Base-by-base conservation (phyloP, 2,888 invertebrate species). In the Dastarcus helophoroides region DNA sequence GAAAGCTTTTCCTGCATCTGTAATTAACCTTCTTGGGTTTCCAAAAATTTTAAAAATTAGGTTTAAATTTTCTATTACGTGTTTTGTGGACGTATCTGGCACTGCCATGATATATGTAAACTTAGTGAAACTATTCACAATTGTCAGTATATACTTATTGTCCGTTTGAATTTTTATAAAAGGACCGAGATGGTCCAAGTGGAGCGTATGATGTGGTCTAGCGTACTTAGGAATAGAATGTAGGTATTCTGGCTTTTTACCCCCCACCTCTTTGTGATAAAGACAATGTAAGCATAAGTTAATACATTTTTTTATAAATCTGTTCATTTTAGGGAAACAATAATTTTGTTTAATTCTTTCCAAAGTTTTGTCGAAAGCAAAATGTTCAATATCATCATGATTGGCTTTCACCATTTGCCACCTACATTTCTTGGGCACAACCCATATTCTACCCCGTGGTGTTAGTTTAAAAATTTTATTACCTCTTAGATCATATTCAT, bases 161-260 rank as follows among this genome's bases (percentile, higher is more conserved):
- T 47, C 46, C 1, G 29, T 41, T 11, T 37, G 44, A 24, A 47
- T 51, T 9, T 38, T 45, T 4, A 50, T 43, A 33, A 60, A 60
- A 5, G 56, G 57, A 1, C 57, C 56, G 3, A 60, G 32, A 32
- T 61, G 59, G 38, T 62, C 60, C 1, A 60, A 29, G 35, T 60
- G 58, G n/a, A 62, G 12, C 0, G 56, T 59, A 31, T 59, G 50
- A 23, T 61, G 56, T 0, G 31, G 37, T 31, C 22, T 29, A 28
- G 25, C 22, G 14, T 22, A 9, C 15, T 38, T 31, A 7, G 17
- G 26, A 7, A 38, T 17, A 5, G 31, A 27, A 24, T 33, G 14
- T 7, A 33, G 12, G 24, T 29, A 29, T 7, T 32, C 32, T 6
- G 17, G 19, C 19, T 32, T 34, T 29, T 35, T 37, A 4, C 28